These are phyloP conservation scores for Eurystomus glaucurus DNA, from an alignment of 2,797 vertebrate genomes.

Conservation along the genomic window DNA sequence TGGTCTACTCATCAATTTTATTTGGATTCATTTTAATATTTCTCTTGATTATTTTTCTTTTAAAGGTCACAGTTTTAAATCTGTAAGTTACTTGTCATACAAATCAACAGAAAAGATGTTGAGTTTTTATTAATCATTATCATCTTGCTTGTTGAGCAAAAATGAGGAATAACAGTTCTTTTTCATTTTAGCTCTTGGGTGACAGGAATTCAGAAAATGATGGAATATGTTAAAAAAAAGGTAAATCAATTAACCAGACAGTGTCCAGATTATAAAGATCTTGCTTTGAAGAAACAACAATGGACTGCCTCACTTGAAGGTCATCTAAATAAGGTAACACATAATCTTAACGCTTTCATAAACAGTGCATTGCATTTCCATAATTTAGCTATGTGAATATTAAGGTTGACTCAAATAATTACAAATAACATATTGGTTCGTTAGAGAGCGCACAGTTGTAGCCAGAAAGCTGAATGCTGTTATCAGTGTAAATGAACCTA, in stretches of 20 bases:
- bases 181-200: conserved; percentile 75
- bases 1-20: background rate
- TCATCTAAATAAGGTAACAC: conserved; percentile 85
- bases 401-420: background rate
- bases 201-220: conserved; percentile 83
- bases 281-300: conserved; percentile 82
- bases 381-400: background rate
- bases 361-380: background rate
- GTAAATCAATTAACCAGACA: conserved; percentile 77
- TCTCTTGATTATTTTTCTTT: background rate
- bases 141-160: background rate
- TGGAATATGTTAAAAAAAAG: conserved; percentile 82
- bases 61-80: background rate
- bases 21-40: background rate
- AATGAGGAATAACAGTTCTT: conserved; percentile 14
- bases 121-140: background rate
- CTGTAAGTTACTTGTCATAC: background rate
- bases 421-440: background rate
- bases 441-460: background rate
- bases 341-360: background rate
- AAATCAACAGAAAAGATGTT: background rate
- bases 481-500: background rate
- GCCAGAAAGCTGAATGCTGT: background rate
- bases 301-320: conserved; percentile 82
- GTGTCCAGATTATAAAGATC: conserved; percentile 75